phyloP scores from a whole-genome alignment of 2,888 invertebrate species.

The Endotricha flammealis region DNA sequence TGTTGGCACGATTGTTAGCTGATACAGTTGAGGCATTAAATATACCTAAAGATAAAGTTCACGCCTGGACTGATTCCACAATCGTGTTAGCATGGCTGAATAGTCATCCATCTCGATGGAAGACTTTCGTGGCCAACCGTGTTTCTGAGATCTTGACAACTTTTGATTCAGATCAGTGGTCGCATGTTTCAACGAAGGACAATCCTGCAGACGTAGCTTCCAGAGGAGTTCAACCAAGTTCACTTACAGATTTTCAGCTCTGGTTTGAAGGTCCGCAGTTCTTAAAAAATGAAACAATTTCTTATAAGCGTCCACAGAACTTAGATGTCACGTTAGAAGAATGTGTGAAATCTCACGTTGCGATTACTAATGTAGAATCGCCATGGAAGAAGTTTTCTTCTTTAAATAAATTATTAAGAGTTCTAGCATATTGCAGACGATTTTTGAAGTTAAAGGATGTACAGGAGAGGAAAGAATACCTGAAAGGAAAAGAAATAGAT shows the following conservation, averaged over 20 bases:
- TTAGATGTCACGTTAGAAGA: constrained; percentile 12
- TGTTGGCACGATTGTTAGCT: constrained; percentile 9
- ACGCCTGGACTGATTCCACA: constrained; percentile 16
- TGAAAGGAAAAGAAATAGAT: constrained; percentile 9
- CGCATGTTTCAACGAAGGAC: constrained; percentile 18
- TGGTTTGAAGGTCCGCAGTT: constrained; percentile 19
- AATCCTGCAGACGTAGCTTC: constrained; percentile 32
- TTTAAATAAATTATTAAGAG: constrained; percentile 13
- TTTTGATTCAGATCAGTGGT: constrained; percentile 20
- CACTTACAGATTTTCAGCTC: constrained; percentile 17
- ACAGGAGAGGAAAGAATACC: neutral
- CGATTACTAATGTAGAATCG: neutral
- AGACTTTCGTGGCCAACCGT: constrained; percentile 15
- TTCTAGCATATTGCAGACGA: constrained; percentile 17
- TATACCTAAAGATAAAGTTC: constrained; percentile 3
- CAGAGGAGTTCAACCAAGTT: constrained; percentile 20
- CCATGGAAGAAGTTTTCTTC: constrained; percentile 15
- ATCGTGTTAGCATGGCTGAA: constrained; percentile 16
- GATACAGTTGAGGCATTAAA: constrained; percentile 9
- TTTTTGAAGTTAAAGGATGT: constrained; percentile 16
- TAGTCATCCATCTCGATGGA: constrained; percentile 20
- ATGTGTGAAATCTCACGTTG: constrained; percentile 4
- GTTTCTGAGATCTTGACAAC: constrained; percentile 22
- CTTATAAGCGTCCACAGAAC: too few species aligned
- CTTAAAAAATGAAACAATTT: too few species aligned